Percentiles rank a stretch among this genome's conserved stretches.
phyloP scores from a whole-genome alignment of 2,797 vertebrate genomes.

The Varecia variegata region DNA sequence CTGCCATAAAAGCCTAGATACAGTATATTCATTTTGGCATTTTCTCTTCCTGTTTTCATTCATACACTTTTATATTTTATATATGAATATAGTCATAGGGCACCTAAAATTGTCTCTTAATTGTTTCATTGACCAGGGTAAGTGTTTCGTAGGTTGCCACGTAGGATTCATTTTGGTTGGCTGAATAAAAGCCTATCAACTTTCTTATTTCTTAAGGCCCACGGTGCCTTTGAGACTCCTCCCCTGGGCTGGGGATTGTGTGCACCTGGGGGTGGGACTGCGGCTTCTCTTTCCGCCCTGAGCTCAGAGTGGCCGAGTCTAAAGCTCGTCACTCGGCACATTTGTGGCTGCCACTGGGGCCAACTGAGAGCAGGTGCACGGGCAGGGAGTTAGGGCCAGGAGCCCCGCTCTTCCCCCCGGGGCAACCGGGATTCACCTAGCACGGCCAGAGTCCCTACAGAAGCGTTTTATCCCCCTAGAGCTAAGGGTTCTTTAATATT shows the following conservation, averaged over 20 bases:
- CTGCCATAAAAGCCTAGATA: not conserved
- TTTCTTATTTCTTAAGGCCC: not conserved
- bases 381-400: not conserved
- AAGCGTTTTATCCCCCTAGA: not conserved
- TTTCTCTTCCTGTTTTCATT: not conserved
- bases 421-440: not conserved
- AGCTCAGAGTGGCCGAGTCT: not conserved
- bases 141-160: not conserved
- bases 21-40: not conserved
- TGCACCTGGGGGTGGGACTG: not conserved
- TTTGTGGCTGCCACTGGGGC: not conserved
- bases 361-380: not conserved
- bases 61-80: not conserved
- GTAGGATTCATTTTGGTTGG: not conserved
- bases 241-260: too few relatives aligned
- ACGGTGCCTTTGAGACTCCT: not conserved
- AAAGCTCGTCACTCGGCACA: not conserved
- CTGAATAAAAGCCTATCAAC: not conserved
- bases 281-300: not conserved
- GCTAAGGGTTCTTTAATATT: not conserved
- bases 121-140: not conserved
- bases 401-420: not conserved
- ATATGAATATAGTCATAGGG: not conserved
- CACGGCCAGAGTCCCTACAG: fast-evolving
- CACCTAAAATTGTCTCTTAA: not conserved